phyloP scores from a whole-genome alignment of 2,113 vertebrate species.

The Gymnobelideus leadbeateri region DNA sequence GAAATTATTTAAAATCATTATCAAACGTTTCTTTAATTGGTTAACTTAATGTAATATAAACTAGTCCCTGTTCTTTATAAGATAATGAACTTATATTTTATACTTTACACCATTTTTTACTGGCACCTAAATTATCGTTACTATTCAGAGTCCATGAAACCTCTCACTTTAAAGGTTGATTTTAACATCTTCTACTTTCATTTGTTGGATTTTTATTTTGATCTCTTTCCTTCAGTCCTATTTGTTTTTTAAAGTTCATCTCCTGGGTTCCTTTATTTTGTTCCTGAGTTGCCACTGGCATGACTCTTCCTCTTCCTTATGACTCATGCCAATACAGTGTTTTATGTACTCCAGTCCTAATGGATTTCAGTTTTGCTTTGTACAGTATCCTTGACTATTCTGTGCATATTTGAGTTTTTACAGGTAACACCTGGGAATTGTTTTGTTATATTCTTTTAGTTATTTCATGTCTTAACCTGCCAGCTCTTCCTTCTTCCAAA shows the following conservation, averaged over 20 bases:
- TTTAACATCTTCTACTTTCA: neutral
- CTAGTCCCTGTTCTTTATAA: slow-evolving; percentile 53
- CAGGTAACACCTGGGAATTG: neutral
- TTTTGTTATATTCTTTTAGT: neutral
- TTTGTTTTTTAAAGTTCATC: neutral
- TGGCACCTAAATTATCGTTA: neutral
- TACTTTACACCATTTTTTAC: neutral
- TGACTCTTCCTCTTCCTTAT: slow-evolving; percentile 31
- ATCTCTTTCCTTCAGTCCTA: neutral
- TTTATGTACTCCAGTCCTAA: slow-evolving; percentile 6
- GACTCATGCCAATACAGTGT: neutral
- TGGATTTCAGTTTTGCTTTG: slow-evolving; percentile 10
- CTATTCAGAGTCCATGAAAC: neutral
- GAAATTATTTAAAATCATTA: slow-evolving; percentile 6
- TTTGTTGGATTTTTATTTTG: slow-evolving; percentile 6
- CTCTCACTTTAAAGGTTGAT: neutral
- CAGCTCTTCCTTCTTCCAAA: neutral
- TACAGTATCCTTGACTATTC: neutral
- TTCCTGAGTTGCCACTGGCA: slow-evolving; percentile 14
- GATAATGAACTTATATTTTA: slow-evolving; percentile 29
- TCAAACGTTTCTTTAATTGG: slow-evolving; percentile 22
- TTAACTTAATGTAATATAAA: slow-evolving; percentile 43
- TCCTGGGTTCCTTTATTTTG: slow-evolving; percentile 40
- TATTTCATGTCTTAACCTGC: neutral
- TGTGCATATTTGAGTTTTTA: neutral